Base-by-base conservation (phyloP, 2,797 vertebrate genomes). In the Cyprinodon diabolis region DNA sequence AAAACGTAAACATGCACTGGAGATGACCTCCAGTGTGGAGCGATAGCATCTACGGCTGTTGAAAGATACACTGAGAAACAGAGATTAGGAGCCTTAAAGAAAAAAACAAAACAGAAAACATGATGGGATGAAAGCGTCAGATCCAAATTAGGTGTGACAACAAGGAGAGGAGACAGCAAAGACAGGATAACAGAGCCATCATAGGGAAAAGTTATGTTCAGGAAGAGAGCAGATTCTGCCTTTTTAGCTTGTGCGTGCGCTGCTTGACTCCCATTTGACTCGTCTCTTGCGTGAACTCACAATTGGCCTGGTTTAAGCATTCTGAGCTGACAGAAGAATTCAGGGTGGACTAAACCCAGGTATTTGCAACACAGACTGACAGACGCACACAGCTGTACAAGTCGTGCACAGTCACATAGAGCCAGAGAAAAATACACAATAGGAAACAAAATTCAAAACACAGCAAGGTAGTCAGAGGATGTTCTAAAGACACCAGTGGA, bases 291-390 rank as follows among this genome's bases (percentile, higher is more conserved):
- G 78, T 90, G 88, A 91, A 90, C 91, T 82, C 86, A 25, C 48
- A 71, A 66, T 83, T 81, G 82, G 76, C 80, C 77, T 69, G 77
- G 78, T 86, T 89, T 86, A 88, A 78, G 81, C 78, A 80, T 77
- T 80, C 79, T 79, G 80, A 89, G 90, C 84, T 86, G 86, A 91
- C 83, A 81, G 85, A 85, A 79, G 83, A 88, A 92, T 90, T 90
- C 71, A 71, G 78, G 79, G 86, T 83, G 84, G 87, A 89, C 84
- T 89, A 85, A 91, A 81, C 84, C 89, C 85, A 89, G 80, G 92
- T 90, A 88, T 91, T 83, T 91, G 78, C 80, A 81, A 63, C 76
- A 63, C 81, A 88, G 70, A 89, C 80, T 85, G 68, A 84, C 68
- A 70, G 25, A 57, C 76, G 79, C 78, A 86, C 78, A 83, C 79